These are phyloP conservation scores for Zaprionus nigranus DNA, from an alignment of 1,140 invertebrate species.

Conservation along the genomic window DNA sequence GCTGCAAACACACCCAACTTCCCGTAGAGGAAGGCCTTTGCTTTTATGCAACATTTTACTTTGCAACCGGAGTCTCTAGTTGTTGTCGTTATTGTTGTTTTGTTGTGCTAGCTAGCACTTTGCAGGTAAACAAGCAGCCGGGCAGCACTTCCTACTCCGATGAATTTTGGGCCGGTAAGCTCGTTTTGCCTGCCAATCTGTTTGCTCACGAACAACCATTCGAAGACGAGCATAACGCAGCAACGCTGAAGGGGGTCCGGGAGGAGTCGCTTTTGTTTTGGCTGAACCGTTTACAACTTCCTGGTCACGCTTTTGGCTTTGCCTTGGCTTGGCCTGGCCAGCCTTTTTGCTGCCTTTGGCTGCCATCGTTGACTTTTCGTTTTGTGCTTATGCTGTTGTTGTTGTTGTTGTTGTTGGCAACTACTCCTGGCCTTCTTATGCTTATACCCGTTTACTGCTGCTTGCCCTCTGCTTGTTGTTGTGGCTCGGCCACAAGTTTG, in stretches of 20 bases:
- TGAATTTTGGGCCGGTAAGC: constrained; percentile 60
- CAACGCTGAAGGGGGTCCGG: constrained; percentile 1
- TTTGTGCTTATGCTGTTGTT: constrained; percentile 10
- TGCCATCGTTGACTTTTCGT: constrained; percentile 32
- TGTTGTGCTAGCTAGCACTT: constrained; percentile 28
- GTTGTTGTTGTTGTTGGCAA: constrained; percentile 25
- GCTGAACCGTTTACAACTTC: constrained; percentile 75
- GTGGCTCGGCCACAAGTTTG: constrained; percentile 67
- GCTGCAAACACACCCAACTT: constrained; percentile 2
- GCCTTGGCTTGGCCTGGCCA: constrained; percentile 20
- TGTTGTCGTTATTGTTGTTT: constrained; percentile 24
- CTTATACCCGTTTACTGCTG: constrained; percentile 55
- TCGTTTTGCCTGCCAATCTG: constrained; percentile 74
- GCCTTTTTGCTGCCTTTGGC: constrained; percentile 40
- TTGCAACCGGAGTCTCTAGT: constrained; percentile 20
- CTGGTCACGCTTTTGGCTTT: constrained; percentile 71
- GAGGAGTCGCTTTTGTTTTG: constrained; percentile 43
- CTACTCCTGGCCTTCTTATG: constrained; percentile 22
- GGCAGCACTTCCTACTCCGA: constrained; percentile 56
- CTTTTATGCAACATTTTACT: constrained; percentile 44
- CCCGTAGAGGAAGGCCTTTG: constrained; percentile 25
- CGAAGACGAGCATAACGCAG: constrained; percentile 1
- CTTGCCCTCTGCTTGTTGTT: constrained; percentile 35
- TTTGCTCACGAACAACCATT: constrained; percentile 65
- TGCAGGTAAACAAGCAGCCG: constrained; percentile 48